Percentiles rank a stretch among this genome's conserved stretches.
Evolutionary conservation across 1,140 invertebrate species (phyloP).

Genomic region (Hyphantria cunea): DNA sequence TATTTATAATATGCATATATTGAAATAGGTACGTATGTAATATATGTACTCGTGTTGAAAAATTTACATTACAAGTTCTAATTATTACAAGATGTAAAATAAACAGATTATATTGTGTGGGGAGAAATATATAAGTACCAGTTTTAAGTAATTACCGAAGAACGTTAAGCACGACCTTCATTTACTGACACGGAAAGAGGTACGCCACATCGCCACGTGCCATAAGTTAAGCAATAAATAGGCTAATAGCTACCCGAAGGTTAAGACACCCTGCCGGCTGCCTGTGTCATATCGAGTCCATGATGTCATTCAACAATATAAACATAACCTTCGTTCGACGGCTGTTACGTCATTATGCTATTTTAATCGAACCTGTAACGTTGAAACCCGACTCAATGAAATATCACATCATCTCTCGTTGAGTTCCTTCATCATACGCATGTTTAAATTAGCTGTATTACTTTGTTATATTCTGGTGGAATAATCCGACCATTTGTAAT

Average conservation of each 20-base stretch:
- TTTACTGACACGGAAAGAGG: no score
- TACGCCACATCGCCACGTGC: no score
- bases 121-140: no score
- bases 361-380: conserved; percentile 40
- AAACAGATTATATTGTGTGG: no score
- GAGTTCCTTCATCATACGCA: not conserved
- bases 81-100: no score
- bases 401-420: not conserved
- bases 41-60: no score
- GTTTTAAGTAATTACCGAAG: no score
- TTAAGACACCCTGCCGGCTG: conserved; percentile 2
- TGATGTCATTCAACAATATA: conserved; percentile 66
- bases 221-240: not conserved
- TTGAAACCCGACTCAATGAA: not conserved
- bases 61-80: no score
- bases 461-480: conserved; percentile 49
- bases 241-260: conserved; percentile 1
- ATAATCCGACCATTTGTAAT: conserved; percentile 37
- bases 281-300: not conserved
- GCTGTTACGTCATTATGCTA: conserved; percentile 58
- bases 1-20: no score
- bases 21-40: no score
- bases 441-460: not conserved
- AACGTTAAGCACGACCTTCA: no score
- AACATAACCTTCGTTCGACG: conserved; percentile 57